These are phyloP conservation scores for Zoanthus sociatus DNA, from an alignment of 92 coral and sea anemone genomes.

Conservation along the genomic window DNA sequence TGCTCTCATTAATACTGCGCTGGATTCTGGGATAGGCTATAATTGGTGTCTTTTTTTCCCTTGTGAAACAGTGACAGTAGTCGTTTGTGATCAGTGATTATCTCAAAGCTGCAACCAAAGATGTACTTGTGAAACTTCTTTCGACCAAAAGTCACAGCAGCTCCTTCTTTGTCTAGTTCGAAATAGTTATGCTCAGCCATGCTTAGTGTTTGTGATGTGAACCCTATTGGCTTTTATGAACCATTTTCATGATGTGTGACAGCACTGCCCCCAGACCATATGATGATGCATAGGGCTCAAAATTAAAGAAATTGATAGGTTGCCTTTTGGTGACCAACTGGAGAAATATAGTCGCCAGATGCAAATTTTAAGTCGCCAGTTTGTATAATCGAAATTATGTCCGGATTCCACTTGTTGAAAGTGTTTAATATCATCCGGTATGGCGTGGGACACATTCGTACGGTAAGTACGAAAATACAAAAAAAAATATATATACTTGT, in stretches of 20 bases:
- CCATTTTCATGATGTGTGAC: no score
- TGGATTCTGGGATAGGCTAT: conserved; percentile 54
- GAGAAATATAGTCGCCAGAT: no score
- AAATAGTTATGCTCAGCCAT: conserved; percentile 46
- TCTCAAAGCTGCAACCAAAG: conserved; percentile 50
- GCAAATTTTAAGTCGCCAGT: no score
- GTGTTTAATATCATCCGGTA: no score
- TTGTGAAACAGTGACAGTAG: conserved; percentile 51
- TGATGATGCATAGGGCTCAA: conserved; percentile 46
- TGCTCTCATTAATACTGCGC: conserved; percentile 31
- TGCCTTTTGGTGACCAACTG: no score
- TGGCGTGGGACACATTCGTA: no score
- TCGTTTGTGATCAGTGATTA: conserved; percentile 58
- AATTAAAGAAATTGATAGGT: no score
- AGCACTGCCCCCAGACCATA: conserved; percentile 52
- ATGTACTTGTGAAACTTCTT: conserved; percentile 62
- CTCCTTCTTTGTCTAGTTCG: conserved; percentile 31
- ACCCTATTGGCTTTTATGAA: no score
- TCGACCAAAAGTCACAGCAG: conserved; percentile 48
- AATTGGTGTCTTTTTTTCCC: conserved; percentile 34
- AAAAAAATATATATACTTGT: no score
- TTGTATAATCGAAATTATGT: no score
- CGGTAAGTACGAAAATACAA: no score
- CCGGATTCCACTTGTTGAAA: no score
- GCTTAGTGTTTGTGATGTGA: conserved; percentile 46